Base-by-base conservation (phyloP, 53 echinoderm and acorn worm genomes). In the Mesocentrotus franciscanus region DNA sequence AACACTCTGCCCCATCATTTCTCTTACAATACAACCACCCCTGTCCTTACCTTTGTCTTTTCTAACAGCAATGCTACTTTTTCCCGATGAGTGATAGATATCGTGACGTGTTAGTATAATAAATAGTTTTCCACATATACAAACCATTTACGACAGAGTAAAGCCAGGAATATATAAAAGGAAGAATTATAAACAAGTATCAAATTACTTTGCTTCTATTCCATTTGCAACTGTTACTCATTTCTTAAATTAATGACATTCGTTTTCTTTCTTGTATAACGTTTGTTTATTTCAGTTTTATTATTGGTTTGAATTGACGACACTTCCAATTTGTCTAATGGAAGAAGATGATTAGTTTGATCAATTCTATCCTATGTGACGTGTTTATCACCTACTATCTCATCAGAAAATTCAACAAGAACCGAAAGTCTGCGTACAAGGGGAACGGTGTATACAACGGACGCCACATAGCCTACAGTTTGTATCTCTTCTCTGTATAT, bases 241-340 rank as follows among this genome's bases (percentile, higher is more conserved):
- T 87, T 56, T 58, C 56, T 87, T 27, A 0, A 58, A 58, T 58
- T 87, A 56, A 58, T 57, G 58, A 27, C 26, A 87, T 87, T 87
- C 87, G 56, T 58, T 13, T 57, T 18, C 5, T 27, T 87, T 58
- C 87, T 57, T 87, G 87, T 58, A 57, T 57, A 57, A 87, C 57
- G n/a, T 57, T 4, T 87, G 87, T 87, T 87, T 87, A 87, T 27
- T 16, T 87, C 24, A 58, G 12, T 29, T 87, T 22, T 18, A 26
- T n/a, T 20, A 14, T 22, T 56, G 26, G 29, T 87, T 56, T 58
- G 56, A 57, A 57, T 57, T 58, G 58, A 55, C 13, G n/a, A 58
- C 26, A 87, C 87, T 57, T 58, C 27, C 87, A 87, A 87, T 87
- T 87, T 87, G 87, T 87, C 87, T 87, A 87, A 87, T 87, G 87